These are phyloP conservation scores for Pantala flavescens DNA, from an alignment of 1,140 invertebrate genomes.

Conservation along the genomic window DNA sequence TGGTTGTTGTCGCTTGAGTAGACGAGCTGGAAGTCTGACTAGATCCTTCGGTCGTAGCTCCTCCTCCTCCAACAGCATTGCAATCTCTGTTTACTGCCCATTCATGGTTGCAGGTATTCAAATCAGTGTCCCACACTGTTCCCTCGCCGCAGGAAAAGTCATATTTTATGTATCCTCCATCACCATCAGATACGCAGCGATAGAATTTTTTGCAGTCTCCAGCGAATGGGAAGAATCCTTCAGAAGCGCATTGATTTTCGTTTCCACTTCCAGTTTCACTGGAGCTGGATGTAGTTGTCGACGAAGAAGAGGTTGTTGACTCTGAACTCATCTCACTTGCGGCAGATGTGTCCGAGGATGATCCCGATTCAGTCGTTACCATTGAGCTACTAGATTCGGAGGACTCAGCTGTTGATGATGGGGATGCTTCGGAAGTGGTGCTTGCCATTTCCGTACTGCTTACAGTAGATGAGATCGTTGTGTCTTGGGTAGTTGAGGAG, in stretches of 20 bases:
- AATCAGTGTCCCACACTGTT: constrained; percentile 38
- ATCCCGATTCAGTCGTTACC: too few species aligned
- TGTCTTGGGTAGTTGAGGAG: neutral
- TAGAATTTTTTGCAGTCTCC: constrained; percentile 57
- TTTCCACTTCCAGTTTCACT: constrained; percentile 12
- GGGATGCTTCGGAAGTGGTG: neutral
- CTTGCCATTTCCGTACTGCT: neutral
- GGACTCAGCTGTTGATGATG: neutral
- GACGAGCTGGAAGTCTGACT: neutral
- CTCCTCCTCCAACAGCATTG: constrained; percentile 20
- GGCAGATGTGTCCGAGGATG: too few species aligned
- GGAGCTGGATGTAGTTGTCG: too few species aligned
- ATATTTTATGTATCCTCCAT: constrained; percentile 35
- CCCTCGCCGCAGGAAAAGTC: constrained; percentile 34
- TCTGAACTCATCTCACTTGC: too few species aligned
- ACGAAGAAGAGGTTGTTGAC: too few species aligned
- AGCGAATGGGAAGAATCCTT: constrained; percentile 54
- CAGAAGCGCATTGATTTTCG: constrained; percentile 35
- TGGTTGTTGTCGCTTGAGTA: neutral
- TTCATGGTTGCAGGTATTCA: constrained; percentile 39
- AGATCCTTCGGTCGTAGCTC: neutral
- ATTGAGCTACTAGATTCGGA: neutral
- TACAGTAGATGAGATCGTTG: neutral
- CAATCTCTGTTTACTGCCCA: constrained; percentile 29
- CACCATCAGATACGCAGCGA: constrained; percentile 39